Conservation (phyloP, 1,140 invertebrate genomes). For the Drosophila varians region DNA sequence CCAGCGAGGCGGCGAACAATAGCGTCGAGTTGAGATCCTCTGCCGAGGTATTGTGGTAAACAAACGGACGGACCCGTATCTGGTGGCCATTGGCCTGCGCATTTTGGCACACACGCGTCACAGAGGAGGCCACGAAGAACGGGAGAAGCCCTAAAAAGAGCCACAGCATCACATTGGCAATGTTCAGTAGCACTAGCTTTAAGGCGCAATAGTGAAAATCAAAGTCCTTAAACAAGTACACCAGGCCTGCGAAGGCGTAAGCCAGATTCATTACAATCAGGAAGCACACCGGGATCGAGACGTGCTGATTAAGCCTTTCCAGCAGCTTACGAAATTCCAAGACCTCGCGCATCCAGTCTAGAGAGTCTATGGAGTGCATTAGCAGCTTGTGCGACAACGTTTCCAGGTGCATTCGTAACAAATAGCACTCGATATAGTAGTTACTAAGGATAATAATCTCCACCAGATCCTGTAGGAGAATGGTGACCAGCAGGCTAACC, state of each 20-base stretch:
- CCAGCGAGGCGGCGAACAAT: conserved; percentile 90
- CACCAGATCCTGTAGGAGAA: conserved; percentile 90
- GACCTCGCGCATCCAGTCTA: conserved; percentile 92
- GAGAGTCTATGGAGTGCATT: conserved; percentile 87
- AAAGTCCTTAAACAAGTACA: conserved; percentile 87
- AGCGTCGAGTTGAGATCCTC: conserved; percentile 90
- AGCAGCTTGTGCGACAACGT: conserved; percentile 89
- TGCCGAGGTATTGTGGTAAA: conserved; percentile 89
- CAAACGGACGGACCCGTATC: conserved; percentile 90
- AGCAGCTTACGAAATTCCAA: conserved; percentile 90
- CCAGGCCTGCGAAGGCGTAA: conserved; percentile 87
- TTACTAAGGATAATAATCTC: conserved; percentile 91
- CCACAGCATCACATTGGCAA: conserved; percentile 89
- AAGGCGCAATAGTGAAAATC: conserved; percentile 84
- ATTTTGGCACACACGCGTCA: conserved; percentile 89
- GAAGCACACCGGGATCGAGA: conserved; percentile 89
- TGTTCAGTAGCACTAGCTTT: conserved; percentile 86
- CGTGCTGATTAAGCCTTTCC: conserved; percentile 89
- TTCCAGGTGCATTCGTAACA: conserved; percentile 88
- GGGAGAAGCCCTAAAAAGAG: conserved; percentile 87
- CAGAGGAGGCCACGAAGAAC: conserved; percentile 89
- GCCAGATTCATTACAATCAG: conserved; percentile 90
- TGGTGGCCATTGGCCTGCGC: conserved; percentile 90
- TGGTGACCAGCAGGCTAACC: conserved; percentile 86
- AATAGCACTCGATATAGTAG: conserved; percentile 91